Percentiles rank a stretch among this genome's conserved stretches.
These are phyloP conservation scores for Plagiodera versicolora DNA, from an alignment of 2,888 invertebrate species.

Conservation along the genomic window DNA sequence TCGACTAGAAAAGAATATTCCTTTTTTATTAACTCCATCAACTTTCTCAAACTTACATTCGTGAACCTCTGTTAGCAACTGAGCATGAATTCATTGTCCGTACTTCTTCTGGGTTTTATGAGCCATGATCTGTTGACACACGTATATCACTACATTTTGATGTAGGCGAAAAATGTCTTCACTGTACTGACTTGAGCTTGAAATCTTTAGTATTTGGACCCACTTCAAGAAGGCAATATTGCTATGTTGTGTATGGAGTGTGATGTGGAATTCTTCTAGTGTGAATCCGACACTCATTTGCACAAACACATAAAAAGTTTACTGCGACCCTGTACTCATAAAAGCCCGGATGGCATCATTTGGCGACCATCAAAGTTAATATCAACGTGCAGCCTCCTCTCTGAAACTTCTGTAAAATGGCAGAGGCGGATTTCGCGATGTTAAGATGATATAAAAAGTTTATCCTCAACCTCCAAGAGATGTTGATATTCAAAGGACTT, in stretches of 20 bases:
- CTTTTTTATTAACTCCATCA: no score
- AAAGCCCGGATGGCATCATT: background rate
- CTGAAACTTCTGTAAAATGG: conserved; percentile 22
- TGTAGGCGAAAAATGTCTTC: no score
- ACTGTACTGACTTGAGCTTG: no score
- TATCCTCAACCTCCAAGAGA: conserved; percentile 9
- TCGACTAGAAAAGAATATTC: no score
- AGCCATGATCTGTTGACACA: no score
- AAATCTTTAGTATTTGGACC: no score
- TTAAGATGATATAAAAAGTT: conserved; percentile 21
- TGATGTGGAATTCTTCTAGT: background rate
- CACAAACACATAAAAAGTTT: conserved; percentile 2
- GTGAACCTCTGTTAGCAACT: no score
- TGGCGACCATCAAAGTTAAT: conserved; percentile 25
- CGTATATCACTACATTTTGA: no score
- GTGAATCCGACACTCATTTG: background rate
- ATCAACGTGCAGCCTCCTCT: conserved; percentile 12
- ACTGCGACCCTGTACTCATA: background rate
- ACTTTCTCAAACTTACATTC: no score
- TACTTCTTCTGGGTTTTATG: no score
- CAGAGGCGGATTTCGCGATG: conserved; percentile 13
- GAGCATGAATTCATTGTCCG: no score
- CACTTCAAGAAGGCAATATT: no score
- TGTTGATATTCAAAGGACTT: conserved; percentile 28
- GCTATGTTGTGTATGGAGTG: background rate